These are phyloP conservation scores for Zonitis immaculata DNA, from an alignment of 2,888 invertebrate genomes.

Conservation along the genomic window DNA sequence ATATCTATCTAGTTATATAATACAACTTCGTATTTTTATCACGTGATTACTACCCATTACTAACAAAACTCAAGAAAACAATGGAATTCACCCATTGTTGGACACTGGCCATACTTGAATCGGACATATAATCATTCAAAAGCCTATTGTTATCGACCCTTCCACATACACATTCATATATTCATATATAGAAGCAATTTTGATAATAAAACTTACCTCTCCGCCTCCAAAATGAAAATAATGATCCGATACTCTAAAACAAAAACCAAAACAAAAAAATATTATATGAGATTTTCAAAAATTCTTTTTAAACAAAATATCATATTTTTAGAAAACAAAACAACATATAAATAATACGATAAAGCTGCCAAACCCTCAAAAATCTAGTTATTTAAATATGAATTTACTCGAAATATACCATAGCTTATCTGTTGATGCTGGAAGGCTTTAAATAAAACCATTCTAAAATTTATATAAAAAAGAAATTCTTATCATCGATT, in stretches of 20 bases:
- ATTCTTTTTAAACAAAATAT: no score
- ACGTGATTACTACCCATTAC: slow-evolving; percentile 4
- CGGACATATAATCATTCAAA: not conserved
- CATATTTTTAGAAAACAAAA: no score
- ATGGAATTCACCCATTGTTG: slow-evolving; percentile 3
- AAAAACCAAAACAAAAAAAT: not conserved
- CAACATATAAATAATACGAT: not conserved
- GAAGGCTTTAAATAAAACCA: not conserved
- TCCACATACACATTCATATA: not conserved
- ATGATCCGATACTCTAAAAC: not conserved
- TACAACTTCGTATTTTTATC: not conserved
- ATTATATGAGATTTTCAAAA: no score
- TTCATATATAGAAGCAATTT: not conserved
- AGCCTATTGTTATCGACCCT: not conserved
- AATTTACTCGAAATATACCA: not conserved
- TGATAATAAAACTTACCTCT: not conserved
- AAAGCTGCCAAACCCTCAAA: not conserved
- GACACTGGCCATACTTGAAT: not conserved
- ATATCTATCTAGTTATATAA: not conserved
- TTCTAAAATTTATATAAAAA: not conserved
- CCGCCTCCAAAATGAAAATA: not conserved
- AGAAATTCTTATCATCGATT: not conserved
- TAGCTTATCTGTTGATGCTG: not conserved
- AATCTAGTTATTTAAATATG: not conserved
- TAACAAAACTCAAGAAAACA: slow-evolving; percentile 5